phyloP scores from a whole-genome alignment of 2,888 invertebrate genomes.

The Lasioglossum pauxillum region DNA sequence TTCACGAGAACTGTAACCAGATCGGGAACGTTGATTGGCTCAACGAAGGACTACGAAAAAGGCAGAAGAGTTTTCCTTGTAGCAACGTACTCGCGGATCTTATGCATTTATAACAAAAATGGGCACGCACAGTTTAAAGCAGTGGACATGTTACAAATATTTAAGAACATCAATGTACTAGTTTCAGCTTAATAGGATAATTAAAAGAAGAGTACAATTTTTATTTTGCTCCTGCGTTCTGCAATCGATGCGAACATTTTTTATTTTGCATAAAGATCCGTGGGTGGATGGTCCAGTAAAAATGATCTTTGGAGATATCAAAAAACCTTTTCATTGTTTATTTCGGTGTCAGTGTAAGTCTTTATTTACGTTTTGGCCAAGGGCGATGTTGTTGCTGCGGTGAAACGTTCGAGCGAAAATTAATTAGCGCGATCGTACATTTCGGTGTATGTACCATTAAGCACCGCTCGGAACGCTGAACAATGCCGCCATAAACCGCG shows the following conservation, averaged over 20 bases:
- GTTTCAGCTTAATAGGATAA: no score
- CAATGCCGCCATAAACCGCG: constrained; percentile 5
- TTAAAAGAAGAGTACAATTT: no score
- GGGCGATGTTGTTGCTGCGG: neutral
- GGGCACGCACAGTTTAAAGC: no score
- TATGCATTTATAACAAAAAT: no score
- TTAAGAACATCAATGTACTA: no score
- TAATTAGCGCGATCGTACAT: constrained; percentile 6
- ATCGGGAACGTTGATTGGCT: constrained; percentile 9
- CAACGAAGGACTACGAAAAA: neutral
- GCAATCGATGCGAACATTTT: no score
- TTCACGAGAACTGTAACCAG: constrained; percentile 20
- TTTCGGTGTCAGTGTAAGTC: no score
- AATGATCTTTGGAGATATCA: no score
- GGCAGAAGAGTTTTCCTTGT: neutral
- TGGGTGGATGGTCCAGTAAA: no score
- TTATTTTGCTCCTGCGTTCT: no score
- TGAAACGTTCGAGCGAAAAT: neutral
- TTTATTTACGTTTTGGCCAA: neutral
- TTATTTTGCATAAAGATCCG: no score
- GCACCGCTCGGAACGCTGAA: constrained; percentile 2
- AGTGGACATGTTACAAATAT: no score
- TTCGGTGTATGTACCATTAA: neutral
- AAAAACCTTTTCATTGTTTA: neutral
- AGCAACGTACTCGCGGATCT: neutral